Evolutionary conservation across 2,113 vertebrate species (phyloP).

Genomic region (Elgaria multicarinata): DNA sequence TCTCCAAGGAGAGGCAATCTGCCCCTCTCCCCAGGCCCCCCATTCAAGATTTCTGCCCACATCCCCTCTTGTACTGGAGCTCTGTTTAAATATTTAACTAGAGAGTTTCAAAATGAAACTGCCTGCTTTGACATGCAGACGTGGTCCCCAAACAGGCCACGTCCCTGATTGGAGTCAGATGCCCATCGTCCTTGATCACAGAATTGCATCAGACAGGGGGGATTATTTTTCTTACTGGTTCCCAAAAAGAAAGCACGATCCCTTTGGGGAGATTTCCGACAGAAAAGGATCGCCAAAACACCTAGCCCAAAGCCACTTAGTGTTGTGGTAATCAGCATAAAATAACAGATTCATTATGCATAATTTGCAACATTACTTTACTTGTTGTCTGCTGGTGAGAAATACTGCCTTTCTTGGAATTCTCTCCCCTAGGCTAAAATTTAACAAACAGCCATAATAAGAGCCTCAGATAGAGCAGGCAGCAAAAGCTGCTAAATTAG

Average conservation of each 20-base stretch:
- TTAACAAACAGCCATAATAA: not conserved
- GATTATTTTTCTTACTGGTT: not conserved
- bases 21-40: not conserved
- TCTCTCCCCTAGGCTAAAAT: not conserved
- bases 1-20: not conserved
- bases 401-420: not conserved
- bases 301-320: not conserved
- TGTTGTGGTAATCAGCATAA: too few relatives aligned
- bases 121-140: constrained; percentile 18
- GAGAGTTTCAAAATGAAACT: not conserved
- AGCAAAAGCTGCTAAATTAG: not conserved
- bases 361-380: not conserved
- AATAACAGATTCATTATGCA: not conserved
- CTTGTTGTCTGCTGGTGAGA: not conserved
- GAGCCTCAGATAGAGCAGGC: not conserved
- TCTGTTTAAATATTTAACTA: constrained; percentile 29
- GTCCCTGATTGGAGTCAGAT: not conserved
- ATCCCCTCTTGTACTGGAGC: not conserved
- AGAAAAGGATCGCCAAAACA: not conserved
- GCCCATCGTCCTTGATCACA: not conserved
- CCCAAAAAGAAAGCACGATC: not conserved
- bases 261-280: not conserved
- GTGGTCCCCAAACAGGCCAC: not conserved
- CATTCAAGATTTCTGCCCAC: not conserved
- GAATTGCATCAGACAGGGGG: not conserved